phyloP scores from a whole-genome alignment of 2,888 invertebrate species.

The Phyllotreta striolata region DNA sequence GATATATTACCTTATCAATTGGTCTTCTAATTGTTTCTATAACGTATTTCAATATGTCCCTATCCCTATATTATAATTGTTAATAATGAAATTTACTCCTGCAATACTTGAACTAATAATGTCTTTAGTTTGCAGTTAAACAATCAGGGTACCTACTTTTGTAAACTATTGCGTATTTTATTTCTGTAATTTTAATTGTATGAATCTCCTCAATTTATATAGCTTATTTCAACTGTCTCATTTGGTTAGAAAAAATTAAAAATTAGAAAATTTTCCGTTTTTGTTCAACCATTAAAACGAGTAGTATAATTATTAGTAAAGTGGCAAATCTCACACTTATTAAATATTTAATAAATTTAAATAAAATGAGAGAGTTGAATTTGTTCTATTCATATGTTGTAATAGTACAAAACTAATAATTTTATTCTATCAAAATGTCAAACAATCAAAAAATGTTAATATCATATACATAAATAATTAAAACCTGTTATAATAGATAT shows the following conservation, averaged over 20 bases:
- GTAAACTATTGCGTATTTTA: slow-evolving; percentile 20
- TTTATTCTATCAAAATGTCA: slow-evolving; percentile 42
- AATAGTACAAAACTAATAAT: slow-evolving; percentile 48
- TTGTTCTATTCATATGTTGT: slow-evolving; percentile 8
- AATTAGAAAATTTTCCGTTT: no score
- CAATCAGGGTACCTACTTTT: slow-evolving; percentile 24
- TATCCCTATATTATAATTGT: background rate
- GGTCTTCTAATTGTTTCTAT: no score
- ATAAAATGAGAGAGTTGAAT: no score
- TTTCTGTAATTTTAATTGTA: slow-evolving; percentile 23
- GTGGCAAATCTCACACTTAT: no score
- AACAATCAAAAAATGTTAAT: slow-evolving; percentile 44
- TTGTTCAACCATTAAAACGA: no score
- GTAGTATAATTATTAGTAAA: no score
- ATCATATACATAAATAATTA: slow-evolving; percentile 33
- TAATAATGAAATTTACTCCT: background rate
- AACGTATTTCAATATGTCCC: background rate
- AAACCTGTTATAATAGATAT: slow-evolving; percentile 40
- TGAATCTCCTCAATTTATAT: slow-evolving; percentile 7
- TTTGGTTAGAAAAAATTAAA: no score
- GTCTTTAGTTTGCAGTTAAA: slow-evolving; percentile 14
- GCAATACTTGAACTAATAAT: slow-evolving; percentile 5
- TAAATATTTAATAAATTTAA: no score
- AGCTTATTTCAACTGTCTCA: background rate
- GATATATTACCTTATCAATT: no score